These are phyloP conservation scores for Diaperis boleti DNA, from an alignment of 2,888 invertebrate species.

Conservation along the genomic window DNA sequence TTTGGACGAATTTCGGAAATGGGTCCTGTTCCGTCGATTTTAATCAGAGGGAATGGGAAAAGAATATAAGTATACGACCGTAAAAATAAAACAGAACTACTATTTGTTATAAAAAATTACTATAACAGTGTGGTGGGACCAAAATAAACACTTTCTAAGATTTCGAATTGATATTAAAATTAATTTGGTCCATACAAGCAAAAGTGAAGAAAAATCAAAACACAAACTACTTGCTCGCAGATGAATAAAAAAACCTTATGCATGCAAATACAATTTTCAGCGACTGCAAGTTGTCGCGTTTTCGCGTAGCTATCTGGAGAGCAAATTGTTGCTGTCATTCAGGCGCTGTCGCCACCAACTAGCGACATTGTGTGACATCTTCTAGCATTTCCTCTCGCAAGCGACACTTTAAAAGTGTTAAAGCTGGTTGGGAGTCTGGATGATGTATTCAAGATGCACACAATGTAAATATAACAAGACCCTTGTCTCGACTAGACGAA, in stretches of 20 bases:
- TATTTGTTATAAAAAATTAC: too few relatives aligned
- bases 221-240: too few relatives aligned
- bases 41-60: background rate
- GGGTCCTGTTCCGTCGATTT: background rate
- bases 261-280: too few relatives aligned
- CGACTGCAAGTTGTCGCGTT: background rate
- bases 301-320: background rate
- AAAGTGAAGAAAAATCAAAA: too few relatives aligned
- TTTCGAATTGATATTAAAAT: too few relatives aligned
- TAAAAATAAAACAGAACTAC: background rate
- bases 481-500: slow-evolving; percentile 39
- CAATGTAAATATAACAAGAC: slow-evolving; percentile 45
- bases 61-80: background rate
- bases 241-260: too few relatives aligned
- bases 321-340: background rate
- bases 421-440: background rate
- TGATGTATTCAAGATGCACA: slow-evolving; percentile 20
- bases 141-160: too few relatives aligned
- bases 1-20: slow-evolving; percentile 6
- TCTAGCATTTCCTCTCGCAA: background rate
- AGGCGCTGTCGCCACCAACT: background rate
- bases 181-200: too few relatives aligned
- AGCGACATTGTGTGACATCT: background rate
- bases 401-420: slow-evolving; percentile 10
- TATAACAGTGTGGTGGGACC: too few relatives aligned